phyloP scores from a whole-genome alignment of 2,113 vertebrate species.

The Paradisaea rubra region DNA sequence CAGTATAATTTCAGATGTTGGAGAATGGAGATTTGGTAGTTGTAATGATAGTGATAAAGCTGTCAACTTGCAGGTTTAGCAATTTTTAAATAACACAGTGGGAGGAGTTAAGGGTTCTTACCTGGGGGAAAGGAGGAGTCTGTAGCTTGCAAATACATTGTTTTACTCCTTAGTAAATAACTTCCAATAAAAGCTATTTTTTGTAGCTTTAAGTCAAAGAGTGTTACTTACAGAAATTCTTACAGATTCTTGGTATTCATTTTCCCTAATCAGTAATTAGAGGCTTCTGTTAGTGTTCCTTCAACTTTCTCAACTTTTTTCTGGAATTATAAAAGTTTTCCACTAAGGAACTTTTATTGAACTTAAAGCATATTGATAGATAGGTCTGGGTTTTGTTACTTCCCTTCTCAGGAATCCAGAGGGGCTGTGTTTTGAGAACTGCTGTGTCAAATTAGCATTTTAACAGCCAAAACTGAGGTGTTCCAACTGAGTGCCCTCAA shows the following conservation, averaged over 20 bases:
- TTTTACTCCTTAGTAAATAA: not conserved
- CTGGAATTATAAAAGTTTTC: not conserved
- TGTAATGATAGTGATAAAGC: not conserved
- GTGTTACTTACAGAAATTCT: not conserved
- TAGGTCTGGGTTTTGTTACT: not conserved
- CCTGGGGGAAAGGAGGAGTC: not conserved
- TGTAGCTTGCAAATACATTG: not conserved
- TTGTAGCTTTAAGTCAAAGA: not conserved
- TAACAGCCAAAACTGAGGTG: not conserved
- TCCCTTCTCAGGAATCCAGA: not conserved
- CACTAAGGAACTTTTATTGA: accelerated
- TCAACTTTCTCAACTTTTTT: not conserved
- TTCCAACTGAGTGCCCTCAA: not conserved
- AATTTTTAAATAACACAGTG: not conserved
- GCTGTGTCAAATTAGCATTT: not conserved
- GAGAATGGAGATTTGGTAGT: not conserved
- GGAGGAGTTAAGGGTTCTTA: not conserved
- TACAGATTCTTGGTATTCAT: not conserved
- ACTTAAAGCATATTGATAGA: not conserved
- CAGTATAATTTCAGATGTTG: not conserved
- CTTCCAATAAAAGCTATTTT: not conserved
- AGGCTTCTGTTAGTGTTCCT: not conserved
- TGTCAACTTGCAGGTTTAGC: not conserved
- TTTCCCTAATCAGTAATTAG: not conserved
- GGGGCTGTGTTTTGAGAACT: not conserved